phyloP scores from a whole-genome alignment of 2,797 vertebrate species.

The Sebastiscus albofasciatus region DNA sequence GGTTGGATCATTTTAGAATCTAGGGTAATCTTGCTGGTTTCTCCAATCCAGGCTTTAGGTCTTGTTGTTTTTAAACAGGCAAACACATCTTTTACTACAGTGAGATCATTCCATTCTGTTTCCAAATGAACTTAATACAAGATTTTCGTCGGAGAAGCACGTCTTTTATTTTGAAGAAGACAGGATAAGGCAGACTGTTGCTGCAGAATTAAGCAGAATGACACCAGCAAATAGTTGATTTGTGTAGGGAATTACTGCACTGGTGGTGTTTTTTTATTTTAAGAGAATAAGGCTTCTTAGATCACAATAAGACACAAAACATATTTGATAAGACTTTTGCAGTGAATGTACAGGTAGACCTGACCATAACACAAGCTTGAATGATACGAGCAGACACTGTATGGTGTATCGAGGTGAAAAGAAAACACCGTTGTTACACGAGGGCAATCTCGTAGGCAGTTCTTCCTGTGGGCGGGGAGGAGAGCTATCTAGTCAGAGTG shows the following conservation, averaged over 20 bases:
- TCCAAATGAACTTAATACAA: neutral
- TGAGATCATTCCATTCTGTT: neutral
- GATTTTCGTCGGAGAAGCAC: neutral
- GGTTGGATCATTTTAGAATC: neutral
- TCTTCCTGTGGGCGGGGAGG: neutral
- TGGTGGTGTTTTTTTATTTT: neutral
- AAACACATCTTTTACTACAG: neutral
- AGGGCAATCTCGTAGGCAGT: neutral
- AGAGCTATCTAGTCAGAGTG: conserved; percentile 14
- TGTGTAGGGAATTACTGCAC: neutral
- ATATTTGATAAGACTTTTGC: neutral
- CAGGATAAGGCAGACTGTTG: neutral
- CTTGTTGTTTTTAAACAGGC: neutral
- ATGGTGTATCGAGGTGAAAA: neutral
- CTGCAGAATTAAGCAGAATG: neutral
- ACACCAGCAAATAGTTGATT: neutral
- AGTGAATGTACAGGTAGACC: too few relatives aligned
- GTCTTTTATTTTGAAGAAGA: neutral
- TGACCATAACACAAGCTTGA: neutral
- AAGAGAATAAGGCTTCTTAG: too few relatives aligned
- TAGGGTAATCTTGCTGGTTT: too few relatives aligned
- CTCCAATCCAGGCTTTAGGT: too few relatives aligned
- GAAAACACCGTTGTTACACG: neutral
- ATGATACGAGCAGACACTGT: neutral
- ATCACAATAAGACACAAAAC: neutral